Percentiles rank a stretch among this genome's conserved stretches.
Evolutionary conservation across 2,888 invertebrate genomes (phyloP).

Genomic region (Oxycera nigricornis): DNA sequence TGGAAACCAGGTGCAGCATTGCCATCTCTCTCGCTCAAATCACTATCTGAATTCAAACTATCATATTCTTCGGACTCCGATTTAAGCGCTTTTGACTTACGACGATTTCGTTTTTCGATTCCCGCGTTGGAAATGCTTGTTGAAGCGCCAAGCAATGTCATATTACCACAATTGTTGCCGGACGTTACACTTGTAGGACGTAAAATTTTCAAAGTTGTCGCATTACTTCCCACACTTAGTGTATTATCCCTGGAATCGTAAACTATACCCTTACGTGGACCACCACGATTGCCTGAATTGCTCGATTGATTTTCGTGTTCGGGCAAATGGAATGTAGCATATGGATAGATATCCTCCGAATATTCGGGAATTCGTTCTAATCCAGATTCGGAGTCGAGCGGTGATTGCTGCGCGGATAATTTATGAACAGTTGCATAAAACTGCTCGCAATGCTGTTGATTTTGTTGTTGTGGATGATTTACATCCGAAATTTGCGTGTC

Average conservation of each 20-base stretch:
- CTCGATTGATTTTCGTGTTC: constrained; percentile 66
- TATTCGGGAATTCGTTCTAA: constrained; percentile 67
- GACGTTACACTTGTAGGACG: constrained; percentile 21
- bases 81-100: constrained; percentile 65
- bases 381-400: constrained; percentile 58
- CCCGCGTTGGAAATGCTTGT: constrained; percentile 43
- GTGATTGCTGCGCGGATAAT: constrained; percentile 62
- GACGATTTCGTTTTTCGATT: constrained; percentile 60
- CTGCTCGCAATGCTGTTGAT: constrained; percentile 63
- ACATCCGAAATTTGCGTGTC: constrained; percentile 47
- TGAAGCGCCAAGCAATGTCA: neutral
- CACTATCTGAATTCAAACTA: constrained; percentile 66
- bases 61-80: constrained; percentile 68
- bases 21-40: constrained; percentile 61
- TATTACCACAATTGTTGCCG: neutral
- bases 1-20: constrained; percentile 63
- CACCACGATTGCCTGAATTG: constrained; percentile 52
- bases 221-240: constrained; percentile 7
- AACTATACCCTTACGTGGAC: constrained; percentile 49
- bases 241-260: constrained; percentile 37
- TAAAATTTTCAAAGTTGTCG: constrained; percentile 2
- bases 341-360: constrained; percentile 69
- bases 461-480: constrained; percentile 49
- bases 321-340: constrained; percentile 68
- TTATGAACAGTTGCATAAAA: constrained; percentile 65